phyloP scores from a whole-genome alignment of 2,113 vertebrate genomes.

The Entomyzon cyanotis region DNA sequence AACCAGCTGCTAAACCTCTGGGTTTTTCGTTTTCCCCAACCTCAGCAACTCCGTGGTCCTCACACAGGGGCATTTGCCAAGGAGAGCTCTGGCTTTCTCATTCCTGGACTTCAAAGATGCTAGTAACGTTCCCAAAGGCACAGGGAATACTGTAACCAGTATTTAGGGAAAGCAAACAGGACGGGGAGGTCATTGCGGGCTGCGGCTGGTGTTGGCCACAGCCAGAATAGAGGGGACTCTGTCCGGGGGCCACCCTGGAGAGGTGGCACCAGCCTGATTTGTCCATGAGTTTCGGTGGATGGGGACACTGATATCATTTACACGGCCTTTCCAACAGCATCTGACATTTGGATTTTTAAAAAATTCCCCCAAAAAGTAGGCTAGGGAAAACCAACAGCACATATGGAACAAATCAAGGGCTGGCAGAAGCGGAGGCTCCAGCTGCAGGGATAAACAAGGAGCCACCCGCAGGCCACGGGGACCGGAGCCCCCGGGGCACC shows the following conservation, averaged over 20 bases:
- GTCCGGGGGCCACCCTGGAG: neutral
- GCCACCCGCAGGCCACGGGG: neutral
- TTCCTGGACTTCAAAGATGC: slow-evolving; percentile 42
- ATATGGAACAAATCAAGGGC: neutral
- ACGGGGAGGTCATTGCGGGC: neutral
- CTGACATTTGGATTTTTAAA: neutral
- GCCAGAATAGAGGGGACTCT: slow-evolving; percentile 8
- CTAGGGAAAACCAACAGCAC: neutral
- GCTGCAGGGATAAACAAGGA: slow-evolving; percentile 19
- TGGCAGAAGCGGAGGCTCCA: neutral
- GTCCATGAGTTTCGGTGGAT: neutral
- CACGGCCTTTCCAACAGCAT: neutral
- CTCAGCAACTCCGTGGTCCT: slow-evolving; percentile 10
- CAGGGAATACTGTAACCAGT: slow-evolving; percentile 5
- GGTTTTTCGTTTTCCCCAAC: neutral
- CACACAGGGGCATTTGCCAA: neutral
- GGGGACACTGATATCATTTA: neutral
- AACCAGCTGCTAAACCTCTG: neutral
- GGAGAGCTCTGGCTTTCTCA: slow-evolving; percentile 20
- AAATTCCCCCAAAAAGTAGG: neutral
- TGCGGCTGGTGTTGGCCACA: neutral
- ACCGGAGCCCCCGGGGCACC: neutral
- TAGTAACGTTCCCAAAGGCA: neutral
- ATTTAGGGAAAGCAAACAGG: slow-evolving; percentile 40
- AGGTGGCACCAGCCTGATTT: neutral